Conservation (phyloP, 1,140 invertebrate species). For the Euglossa dilemma region DNA sequence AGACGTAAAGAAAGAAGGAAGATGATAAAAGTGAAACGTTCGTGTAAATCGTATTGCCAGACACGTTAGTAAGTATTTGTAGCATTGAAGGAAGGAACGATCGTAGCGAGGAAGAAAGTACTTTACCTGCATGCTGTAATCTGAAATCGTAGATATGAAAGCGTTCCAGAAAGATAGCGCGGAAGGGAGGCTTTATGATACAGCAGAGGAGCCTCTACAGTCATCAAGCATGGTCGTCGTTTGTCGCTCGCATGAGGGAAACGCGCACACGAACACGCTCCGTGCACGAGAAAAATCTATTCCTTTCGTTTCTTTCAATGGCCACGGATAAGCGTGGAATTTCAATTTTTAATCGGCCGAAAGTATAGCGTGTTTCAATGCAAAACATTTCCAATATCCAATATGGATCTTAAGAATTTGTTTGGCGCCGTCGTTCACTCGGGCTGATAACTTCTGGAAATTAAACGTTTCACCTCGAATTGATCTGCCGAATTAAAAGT, state of each 20-base stretch:
- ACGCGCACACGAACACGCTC: not conserved
- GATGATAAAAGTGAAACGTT: not conserved
- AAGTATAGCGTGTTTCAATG: not conserved
- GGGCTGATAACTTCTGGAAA: too few species aligned
- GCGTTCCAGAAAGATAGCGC: not conserved
- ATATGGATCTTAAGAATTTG: too few species aligned
- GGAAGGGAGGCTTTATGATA: conserved; percentile 25
- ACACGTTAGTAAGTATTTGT: not conserved
- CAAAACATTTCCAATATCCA: not conserved
- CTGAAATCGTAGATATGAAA: conserved; percentile 44
- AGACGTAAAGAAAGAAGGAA: not conserved
- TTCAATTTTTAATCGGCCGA: conserved; percentile 5
- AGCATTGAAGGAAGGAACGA: conserved; percentile 25
- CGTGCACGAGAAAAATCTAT: conserved; percentile 18
- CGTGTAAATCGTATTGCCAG: not conserved
- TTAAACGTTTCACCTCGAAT: too few species aligned
- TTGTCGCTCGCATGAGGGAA: conserved; percentile 14
- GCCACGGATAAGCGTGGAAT: not conserved
- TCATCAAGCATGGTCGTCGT: conserved; percentile 34
- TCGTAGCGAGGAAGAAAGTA: conserved; percentile 26
- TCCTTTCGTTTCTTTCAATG: conserved; percentile 8
- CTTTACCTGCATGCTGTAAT: conserved; percentile 32
- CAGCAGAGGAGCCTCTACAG: conserved; percentile 19
- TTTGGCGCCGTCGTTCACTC: too few species aligned
- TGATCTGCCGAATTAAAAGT: too few species aligned